These are phyloP conservation scores for Panurus biarmicus DNA, from an alignment of 2,113 vertebrate genomes.

Conservation along the genomic window DNA sequence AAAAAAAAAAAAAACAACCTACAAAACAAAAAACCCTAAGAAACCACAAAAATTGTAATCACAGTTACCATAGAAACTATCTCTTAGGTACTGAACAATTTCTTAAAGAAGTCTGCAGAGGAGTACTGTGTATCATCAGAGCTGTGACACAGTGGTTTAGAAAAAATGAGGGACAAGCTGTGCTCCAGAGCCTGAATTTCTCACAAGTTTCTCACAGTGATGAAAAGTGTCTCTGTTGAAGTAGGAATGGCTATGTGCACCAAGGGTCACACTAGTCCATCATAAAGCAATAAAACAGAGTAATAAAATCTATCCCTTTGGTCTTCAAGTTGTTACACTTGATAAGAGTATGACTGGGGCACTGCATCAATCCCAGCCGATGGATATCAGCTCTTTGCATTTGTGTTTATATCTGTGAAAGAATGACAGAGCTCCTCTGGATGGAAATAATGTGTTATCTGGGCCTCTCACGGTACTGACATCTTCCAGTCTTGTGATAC, in stretches of 20 bases:
- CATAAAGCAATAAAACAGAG: background rate
- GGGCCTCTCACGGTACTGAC: background rate
- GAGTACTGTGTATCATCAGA: background rate
- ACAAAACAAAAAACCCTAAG: background rate
- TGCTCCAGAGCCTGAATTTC: background rate
- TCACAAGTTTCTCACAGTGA: background rate
- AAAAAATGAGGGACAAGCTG: background rate
- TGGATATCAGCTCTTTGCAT: background rate
- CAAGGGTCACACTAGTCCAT: background rate
- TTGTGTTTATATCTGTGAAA: background rate
- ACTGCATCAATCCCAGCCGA: background rate
- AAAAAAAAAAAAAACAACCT: accelerated
- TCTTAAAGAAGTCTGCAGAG: background rate
- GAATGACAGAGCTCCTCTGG: background rate
- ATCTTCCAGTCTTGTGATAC: background rate
- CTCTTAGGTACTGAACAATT: slow-evolving; percentile 8
- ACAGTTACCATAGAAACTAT: slow-evolving; percentile 40
- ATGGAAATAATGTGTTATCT: slow-evolving; percentile 1
- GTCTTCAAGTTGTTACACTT: background rate
- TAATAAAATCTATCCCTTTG: background rate
- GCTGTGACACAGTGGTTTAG: background rate
- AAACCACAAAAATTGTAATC: background rate
- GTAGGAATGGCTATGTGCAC: background rate
- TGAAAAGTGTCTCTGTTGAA: background rate
- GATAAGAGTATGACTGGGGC: background rate